Percentiles rank a stretch among this genome's conserved stretches.
Evolutionary conservation across 2,797 vertebrate genomes (phyloP).

Genomic region (Chiropotes sagulatus): DNA sequence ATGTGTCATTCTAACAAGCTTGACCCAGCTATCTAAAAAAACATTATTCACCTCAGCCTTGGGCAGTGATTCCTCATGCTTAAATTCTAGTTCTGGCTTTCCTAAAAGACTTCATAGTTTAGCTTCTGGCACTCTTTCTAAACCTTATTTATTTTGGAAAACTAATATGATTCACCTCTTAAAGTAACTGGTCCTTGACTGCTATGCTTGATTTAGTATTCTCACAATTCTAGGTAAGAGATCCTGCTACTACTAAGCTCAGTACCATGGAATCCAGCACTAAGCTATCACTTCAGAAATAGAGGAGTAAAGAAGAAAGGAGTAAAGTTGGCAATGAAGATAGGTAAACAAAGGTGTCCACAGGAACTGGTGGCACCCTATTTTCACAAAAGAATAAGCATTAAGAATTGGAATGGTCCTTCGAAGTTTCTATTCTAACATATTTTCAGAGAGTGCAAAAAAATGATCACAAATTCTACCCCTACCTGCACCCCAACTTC

Average conservation of each 20-base stretch:
- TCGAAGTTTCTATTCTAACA: background rate
- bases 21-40: background rate
- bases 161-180: background rate
- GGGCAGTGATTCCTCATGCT: background rate
- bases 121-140: background rate
- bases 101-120: background rate
- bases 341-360: background rate
- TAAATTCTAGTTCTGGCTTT: slow-evolving; percentile 16
- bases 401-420: background rate
- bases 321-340: background rate
- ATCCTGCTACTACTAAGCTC: background rate
- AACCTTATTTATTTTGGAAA: background rate
- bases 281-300: background rate
- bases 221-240: background rate
- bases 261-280: background rate
- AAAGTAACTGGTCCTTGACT: background rate
- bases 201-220: background rate
- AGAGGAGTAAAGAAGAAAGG: background rate
- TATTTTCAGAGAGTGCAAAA: background rate
- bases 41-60: background rate
- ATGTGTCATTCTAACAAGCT: background rate
- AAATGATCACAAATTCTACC: background rate
- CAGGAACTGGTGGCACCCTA: background rate
- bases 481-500: background rate
- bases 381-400: background rate